Base-by-base conservation (phyloP, 2,113 vertebrate species). In the Nycticryphes semicollaris region DNA sequence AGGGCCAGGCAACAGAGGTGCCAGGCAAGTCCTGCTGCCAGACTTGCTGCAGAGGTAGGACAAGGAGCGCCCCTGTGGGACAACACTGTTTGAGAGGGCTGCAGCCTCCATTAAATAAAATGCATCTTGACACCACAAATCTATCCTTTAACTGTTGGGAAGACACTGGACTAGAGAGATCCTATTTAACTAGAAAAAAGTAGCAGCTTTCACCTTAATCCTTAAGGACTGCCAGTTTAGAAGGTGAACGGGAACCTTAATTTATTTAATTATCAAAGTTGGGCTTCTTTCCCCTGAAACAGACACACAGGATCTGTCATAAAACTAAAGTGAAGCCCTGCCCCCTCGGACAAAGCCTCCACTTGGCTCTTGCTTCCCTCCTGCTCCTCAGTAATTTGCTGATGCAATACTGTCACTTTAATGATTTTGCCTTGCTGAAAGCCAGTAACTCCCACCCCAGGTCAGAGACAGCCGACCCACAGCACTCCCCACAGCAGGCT, bases 381-480 rank as follows among this genome's bases (percentile, higher is more conserved):
- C 39, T 6, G 11, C 63, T 56, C 1, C 27, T n/a, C 78, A 56
- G 70, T 31, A 35, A 23, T 30, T 17, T 0, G 1, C 20, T 47
- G 23, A n/a, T 15, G 13, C 39, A 31, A 22, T 64, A 2, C 6
- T 15, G 22, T 17, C 57, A 25, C 57, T 27, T 39, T 64, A 0
- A 0, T 6, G 33, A 19, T 12, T 31, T 3, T 56, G 35, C 39
- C 48, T 1, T 0, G 6, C 9, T 27, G 0, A 30, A 59, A 21
- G 6, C 37, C 1, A 0, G 43, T 14, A 4, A 2, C 33, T 33
- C 17, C 35, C 48, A 41, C 13, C 12, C 59, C 51, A 53, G 18
- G 28, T 15, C 47, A 3, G 8, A 25, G 39, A 23, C 12, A 24
- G 25, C 8, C 41, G 19, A 8, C 17, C 43, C n/a, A 18, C 14